Percentiles rank a stretch among this genome's conserved stretches.
Conservation (phyloP, 2,888 invertebrate species). For the Phaedon cochleariae region DNA sequence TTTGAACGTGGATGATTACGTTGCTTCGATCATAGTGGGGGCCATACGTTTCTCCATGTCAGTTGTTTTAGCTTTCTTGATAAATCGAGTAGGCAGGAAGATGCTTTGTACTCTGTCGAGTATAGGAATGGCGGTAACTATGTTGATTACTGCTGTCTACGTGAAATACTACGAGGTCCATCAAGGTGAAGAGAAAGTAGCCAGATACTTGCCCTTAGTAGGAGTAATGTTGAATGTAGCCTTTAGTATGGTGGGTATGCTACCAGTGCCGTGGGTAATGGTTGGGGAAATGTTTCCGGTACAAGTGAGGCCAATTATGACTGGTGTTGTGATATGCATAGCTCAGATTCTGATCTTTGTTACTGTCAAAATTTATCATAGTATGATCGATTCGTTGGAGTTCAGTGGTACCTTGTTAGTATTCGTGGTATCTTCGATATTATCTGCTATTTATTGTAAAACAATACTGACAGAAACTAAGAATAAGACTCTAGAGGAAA, state of each 20-base stretch:
- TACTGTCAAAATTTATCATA: conserved; percentile 76
- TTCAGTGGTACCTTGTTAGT: conserved; percentile 73
- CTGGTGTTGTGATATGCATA: conserved; percentile 74
- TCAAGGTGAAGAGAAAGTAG: conserved; percentile 46
- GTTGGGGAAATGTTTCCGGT: conserved; percentile 77
- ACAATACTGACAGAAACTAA: conserved; percentile 75
- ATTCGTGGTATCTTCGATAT: conserved; percentile 68
- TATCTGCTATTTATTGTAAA: conserved; percentile 70
- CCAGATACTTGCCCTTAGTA: conserved; percentile 64
- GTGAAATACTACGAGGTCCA: conserved; percentile 57
- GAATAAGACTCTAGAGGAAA: conserved; percentile 73
- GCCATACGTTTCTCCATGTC: conserved; percentile 73
- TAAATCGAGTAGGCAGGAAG: conserved; percentile 71
- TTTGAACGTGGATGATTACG: conserved; percentile 70
- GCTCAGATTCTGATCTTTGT: conserved; percentile 76
- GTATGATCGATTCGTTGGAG: conserved; percentile 66
- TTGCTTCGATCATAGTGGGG: conserved; percentile 75
- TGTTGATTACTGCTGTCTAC: conserved; percentile 61
- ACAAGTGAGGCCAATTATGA: conserved; percentile 73
- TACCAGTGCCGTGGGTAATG: conserved; percentile 80
- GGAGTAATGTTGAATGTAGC: conserved; percentile 75
- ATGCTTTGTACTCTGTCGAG: conserved; percentile 72
- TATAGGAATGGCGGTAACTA: conserved; percentile 70
- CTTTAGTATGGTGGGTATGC: conserved; percentile 77
- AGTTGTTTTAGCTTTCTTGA: conserved; percentile 71